Evolutionary conservation across 2,888 invertebrate species (phyloP).

Genomic region (Panzeria rudis): DNA sequence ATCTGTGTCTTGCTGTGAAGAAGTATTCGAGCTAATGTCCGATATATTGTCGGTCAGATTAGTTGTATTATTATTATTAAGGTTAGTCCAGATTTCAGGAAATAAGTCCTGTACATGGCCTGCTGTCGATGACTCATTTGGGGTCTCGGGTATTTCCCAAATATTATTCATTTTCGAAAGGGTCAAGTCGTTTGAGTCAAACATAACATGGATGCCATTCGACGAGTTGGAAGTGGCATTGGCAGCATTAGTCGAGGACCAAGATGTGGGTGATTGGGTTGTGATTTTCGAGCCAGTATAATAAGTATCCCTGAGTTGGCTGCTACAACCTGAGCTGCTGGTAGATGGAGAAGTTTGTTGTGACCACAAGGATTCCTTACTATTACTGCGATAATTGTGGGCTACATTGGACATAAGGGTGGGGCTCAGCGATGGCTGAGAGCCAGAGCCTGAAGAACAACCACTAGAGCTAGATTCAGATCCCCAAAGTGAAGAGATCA

Average conservation of each 20-base stretch:
- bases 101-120: constrained; percentile 77
- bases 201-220: constrained; percentile 63
- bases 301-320: constrained; percentile 79
- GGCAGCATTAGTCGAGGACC: constrained; percentile 73
- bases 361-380: constrained; percentile 83
- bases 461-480: constrained; percentile 79
- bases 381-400: constrained; percentile 79
- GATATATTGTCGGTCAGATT: constrained; percentile 71
- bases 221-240: constrained; percentile 21
- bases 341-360: constrained; percentile 81
- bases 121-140: constrained; percentile 69
- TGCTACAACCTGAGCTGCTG: constrained; percentile 71
- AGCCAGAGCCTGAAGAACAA: constrained; percentile 79
- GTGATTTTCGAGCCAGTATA: constrained; percentile 70
- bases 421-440: constrained; percentile 82
- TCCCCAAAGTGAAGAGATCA: constrained; percentile 81
- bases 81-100: constrained; percentile 82
- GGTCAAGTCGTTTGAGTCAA: constrained; percentile 60
- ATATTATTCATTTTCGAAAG: constrained; percentile 81
- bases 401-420: constrained; percentile 76
- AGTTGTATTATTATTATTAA: constrained; percentile 57
- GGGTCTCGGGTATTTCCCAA: constrained; percentile 80
- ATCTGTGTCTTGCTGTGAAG: constrained; percentile 73
- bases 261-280: constrained; percentile 77
- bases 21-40: constrained; percentile 79